Evolutionary conservation across 2,888 invertebrate species (phyloP).

Genomic region (Cancer borealis): DNA sequence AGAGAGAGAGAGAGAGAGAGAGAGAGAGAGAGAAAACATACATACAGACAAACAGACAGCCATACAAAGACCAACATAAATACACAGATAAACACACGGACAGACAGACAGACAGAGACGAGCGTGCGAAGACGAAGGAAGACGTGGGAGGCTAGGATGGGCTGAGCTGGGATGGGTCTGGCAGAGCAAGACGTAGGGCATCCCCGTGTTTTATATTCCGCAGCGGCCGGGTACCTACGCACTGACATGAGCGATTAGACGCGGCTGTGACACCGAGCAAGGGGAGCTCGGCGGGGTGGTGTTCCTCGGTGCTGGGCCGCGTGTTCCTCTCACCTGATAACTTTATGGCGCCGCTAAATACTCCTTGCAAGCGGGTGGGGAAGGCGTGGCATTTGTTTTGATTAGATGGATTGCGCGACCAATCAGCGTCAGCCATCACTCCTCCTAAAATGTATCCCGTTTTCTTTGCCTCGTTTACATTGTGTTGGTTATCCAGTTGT

Average conservation of each 20-base stretch:
- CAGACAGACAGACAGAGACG: not conserved
- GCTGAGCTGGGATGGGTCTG: not conserved
- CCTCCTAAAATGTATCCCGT: not conserved
- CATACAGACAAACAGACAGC: no score
- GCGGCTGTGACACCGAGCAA: conserved; percentile 47
- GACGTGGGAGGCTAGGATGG: not conserved
- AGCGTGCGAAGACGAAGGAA: not conserved
- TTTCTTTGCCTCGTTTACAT: not conserved
- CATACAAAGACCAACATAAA: not conserved
- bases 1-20: not conserved
- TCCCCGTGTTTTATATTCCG: conserved; percentile 48
- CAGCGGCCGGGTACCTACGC: conserved; percentile 28
- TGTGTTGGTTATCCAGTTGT: not conserved
- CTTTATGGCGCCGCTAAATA: conserved; percentile 45
- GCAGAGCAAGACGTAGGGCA: not conserved
- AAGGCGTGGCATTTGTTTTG: conserved; percentile 43
- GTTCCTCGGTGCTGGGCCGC: conserved; percentile 40
- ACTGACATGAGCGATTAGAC: conserved; percentile 54
- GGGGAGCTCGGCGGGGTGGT: conserved; percentile 42
- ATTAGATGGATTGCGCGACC: conserved; percentile 43
- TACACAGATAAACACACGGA: not conserved
- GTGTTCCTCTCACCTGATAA: conserved; percentile 57
- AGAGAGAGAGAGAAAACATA: not conserved
- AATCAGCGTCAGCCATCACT: conserved; percentile 46
- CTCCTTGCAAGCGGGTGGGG: conserved; percentile 33